Evolutionary conservation across 2,888 invertebrate species (phyloP).

Genomic region (Lysandra coridon): DNA sequence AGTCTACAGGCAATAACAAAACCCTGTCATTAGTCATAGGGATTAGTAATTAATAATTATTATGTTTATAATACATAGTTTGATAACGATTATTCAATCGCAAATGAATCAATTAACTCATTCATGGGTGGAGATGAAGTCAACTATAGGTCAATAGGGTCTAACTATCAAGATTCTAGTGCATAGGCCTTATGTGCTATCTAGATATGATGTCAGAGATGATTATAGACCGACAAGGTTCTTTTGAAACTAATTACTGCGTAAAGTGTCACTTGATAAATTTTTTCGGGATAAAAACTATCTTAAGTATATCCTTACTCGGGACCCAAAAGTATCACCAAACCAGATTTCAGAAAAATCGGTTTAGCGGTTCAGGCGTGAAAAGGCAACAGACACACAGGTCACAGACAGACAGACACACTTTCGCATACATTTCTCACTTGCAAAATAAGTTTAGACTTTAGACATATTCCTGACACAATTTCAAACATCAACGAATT

Average conservation of each 20-base stretch:
- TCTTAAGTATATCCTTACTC: no score
- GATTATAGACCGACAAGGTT: background rate
- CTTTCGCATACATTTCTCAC: no score
- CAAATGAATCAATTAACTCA: slow-evolving; percentile 7
- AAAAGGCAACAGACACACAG: no score
- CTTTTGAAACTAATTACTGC: background rate
- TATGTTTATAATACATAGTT: background rate
- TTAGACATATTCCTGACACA: no score
- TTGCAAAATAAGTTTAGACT: no score
- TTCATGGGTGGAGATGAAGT: slow-evolving; percentile 1
- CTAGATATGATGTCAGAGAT: background rate
- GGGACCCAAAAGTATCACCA: no score
- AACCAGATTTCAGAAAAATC: no score
- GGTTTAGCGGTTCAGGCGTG: no score
- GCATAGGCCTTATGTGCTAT: background rate
- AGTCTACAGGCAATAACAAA: background rate
- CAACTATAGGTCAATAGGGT: slow-evolving; percentile 5
- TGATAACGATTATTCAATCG: background rate
- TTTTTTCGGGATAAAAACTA: no score
- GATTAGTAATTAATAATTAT: background rate
- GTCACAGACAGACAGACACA: no score
- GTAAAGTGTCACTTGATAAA: no score
- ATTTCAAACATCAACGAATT: no score
- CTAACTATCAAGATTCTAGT: background rate
- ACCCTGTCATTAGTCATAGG: background rate